phyloP scores from a whole-genome alignment of 2,113 vertebrate species.

The Suncus etruscus region DNA sequence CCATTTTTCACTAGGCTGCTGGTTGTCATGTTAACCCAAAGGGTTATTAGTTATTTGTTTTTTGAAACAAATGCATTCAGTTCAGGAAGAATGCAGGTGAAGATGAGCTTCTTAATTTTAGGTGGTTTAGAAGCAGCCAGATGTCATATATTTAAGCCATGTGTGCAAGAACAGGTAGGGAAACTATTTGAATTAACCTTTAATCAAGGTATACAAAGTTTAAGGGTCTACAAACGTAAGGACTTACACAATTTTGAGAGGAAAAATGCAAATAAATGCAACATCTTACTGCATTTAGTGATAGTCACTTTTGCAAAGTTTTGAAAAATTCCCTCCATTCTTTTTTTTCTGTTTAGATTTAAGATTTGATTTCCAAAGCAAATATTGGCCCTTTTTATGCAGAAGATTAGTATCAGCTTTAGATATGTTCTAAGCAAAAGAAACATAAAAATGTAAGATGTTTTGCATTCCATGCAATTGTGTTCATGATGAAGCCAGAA shows the following conservation, averaged over 20 bases:
- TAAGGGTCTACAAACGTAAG: slow-evolving; percentile 27
- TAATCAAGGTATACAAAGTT: background rate
- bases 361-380: background rate
- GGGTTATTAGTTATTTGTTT: slow-evolving; percentile 1
- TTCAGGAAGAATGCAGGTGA: slow-evolving; percentile 11
- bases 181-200: slow-evolving; percentile 17
- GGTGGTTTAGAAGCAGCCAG: slow-evolving; percentile 38
- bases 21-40: background rate
- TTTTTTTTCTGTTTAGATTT: background rate
- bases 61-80: slow-evolving; percentile 32
- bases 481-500: too few relatives aligned
- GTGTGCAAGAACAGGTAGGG: slow-evolving; percentile 35
- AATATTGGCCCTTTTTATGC: too few relatives aligned
- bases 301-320: slow-evolving; percentile 3
- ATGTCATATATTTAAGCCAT: slow-evolving; percentile 48
- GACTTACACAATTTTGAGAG: background rate
- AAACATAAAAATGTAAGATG: too few relatives aligned
- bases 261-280: slow-evolving; percentile 17
- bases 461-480: too few relatives aligned
- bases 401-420: too few relatives aligned
- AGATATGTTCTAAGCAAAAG: too few relatives aligned
- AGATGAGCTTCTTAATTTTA: background rate
- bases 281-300: background rate
- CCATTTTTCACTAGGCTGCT: background rate
- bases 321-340: background rate